Evolutionary conservation across 2,797 vertebrate genomes (phyloP).

Genomic region (Karalla daura): DNA sequence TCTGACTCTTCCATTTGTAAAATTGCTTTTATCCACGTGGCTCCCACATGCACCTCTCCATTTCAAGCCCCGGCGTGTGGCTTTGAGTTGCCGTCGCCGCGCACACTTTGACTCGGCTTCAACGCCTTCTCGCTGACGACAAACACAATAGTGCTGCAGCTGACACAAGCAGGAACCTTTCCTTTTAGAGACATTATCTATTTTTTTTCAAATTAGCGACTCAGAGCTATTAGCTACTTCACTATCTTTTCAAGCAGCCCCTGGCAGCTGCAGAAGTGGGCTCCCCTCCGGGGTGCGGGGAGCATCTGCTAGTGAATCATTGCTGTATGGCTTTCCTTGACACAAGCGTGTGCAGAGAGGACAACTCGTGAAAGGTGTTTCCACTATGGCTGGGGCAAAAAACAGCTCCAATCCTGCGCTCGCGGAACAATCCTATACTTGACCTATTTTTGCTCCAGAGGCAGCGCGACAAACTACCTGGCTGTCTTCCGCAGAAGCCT

Average conservation of each 20-base stretch:
- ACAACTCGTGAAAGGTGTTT: constrained; percentile 39
- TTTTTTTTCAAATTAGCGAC: too few relatives aligned
- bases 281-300: background rate
- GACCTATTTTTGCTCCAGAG: constrained; percentile 59
- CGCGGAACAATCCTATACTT: constrained; percentile 58
- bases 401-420: constrained; percentile 25
- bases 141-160: background rate
- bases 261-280: background rate
- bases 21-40: background rate
- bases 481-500: constrained; percentile 25
- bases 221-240: background rate
- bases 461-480: constrained; percentile 37
- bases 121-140: background rate
- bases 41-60: background rate
- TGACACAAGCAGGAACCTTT: background rate
- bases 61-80: background rate
- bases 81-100: background rate
- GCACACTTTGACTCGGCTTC: background rate
- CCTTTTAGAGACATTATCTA: background rate
- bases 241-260: background rate
- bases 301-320: background rate
- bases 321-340: background rate
- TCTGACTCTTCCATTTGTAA: background rate
- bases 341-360: constrained; percentile 16
- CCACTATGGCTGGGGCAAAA: constrained; percentile 22